Evolutionary conservation across 2,113 vertebrate species (phyloP).

Genomic region (Coreoperca whiteheadi): DNA sequence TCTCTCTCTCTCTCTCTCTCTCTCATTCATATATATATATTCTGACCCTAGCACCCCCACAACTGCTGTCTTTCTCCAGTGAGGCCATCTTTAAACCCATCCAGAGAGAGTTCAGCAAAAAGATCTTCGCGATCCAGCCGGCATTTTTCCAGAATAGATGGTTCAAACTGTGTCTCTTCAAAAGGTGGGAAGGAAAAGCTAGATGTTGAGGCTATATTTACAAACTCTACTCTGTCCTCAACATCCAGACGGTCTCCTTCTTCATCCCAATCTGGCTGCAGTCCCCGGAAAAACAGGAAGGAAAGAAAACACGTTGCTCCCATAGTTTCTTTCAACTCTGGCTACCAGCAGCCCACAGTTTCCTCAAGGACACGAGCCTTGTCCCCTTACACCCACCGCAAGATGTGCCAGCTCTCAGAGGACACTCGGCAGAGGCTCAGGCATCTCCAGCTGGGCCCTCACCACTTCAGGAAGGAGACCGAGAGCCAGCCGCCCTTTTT

Average conservation of each 20-base stretch:
- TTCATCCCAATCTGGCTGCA: background rate
- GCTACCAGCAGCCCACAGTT: conserved; percentile 91
- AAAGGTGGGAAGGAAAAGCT: conserved; percentile 32
- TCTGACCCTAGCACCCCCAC: conserved; percentile 33
- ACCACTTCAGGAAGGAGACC: conserved; percentile 92
- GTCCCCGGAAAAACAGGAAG: conserved; percentile 31
- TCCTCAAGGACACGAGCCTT: conserved; percentile 90
- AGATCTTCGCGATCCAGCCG: conserved; percentile 1
- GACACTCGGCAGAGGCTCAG: conserved; percentile 89
- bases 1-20: conserved; percentile 3
- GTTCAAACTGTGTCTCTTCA: conserved; percentile 12
- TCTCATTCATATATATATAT: conserved; percentile 51
- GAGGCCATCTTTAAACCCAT: conserved; percentile 61
- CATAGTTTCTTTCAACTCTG: conserved; percentile 42
- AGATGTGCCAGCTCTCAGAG: conserved; percentile 94
- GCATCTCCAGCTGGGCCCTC: conserved; percentile 94
- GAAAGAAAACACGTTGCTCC: conserved; percentile 20
- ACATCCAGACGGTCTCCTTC: conserved; percentile 18
- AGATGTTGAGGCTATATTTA: background rate
- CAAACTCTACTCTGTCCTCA: conserved; percentile 5
- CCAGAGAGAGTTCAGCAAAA: conserved; percentile 22
- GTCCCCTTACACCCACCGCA: conserved; percentile 94
- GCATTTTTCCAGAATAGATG: conserved; percentile 5
- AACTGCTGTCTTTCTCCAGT: conserved; percentile 57
- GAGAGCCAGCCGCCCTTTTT: conserved; percentile 89